Evolutionary conservation across 2,888 invertebrate species (phyloP), one percentile per base, ranked within the genome.

Genomic region (Thereva nobilitata): DNA sequence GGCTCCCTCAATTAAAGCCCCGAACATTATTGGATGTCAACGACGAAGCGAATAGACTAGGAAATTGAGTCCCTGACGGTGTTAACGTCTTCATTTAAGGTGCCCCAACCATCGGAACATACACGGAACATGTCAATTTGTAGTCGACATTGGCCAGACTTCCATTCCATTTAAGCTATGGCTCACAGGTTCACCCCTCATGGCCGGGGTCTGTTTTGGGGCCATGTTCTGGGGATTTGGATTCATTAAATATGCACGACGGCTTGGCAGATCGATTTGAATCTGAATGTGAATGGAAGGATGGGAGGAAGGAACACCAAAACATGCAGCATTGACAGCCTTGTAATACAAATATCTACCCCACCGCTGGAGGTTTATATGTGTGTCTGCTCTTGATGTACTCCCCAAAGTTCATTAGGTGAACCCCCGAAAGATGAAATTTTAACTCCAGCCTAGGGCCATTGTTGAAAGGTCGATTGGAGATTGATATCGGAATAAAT

Each of bases 241-340:
- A 10, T 12, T 65, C 65, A 65, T 65, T 65, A 65, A 65, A 55
- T 54, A 65, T 65, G 65, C 55, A 55, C 54, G 65, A 65, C 55
- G 49, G 61, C 61, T 23, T 23, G 41, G 61, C 61, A 55, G 65
- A 56, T 65, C 65, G 65, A 65, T 65, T 55, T 65, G 65, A 65
- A 65, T 65, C 56, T 65, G 65, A 65, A 65, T 65, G 1, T 23
- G 55, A 55, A 12, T 55, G 65, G 65, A 65, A 65, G 49, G 55
- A 47, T 38, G 64, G 44, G 10, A 45, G 23, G 23, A 23, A 23
- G 23, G 23, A 23, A 23, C 1, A 2, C 23, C 23, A 2, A 23
- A 23, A 23, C 23, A 23, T 2, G 23, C 1, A 23, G 2, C 23
- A 23, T 23, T 23, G 23, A 2, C 23, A 23, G 23, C 23, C 23